phyloP scores from a whole-genome alignment of 30 jellyfish, hydroid and myxozoan species.

The Hydra vulgaris region DNA sequence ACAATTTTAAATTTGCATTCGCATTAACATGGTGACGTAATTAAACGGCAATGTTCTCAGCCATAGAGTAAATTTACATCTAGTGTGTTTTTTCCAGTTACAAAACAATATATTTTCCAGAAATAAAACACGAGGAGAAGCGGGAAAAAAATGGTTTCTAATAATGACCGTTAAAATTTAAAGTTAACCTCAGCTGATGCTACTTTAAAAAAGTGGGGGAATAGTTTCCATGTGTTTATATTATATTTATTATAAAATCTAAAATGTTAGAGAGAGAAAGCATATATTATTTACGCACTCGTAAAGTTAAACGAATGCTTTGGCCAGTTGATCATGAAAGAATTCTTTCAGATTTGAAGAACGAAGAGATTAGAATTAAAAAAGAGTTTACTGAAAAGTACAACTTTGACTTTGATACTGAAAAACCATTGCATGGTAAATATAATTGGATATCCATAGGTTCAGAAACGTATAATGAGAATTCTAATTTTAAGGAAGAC shows the following conservation, averaged over 20 bases:
- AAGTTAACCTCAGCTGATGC: neutral
- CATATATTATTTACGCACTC: conserved; percentile 16
- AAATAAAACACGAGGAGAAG: neutral
- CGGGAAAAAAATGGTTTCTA: neutral
- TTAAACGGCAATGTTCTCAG: too few relatives aligned
- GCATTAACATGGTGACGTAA: too few relatives aligned
- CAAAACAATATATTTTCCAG: too few relatives aligned
- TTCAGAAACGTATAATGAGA: conserved; percentile 6
- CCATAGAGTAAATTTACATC: too few relatives aligned
- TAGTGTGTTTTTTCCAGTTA: too few relatives aligned
- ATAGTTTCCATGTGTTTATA: neutral
- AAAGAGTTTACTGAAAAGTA: conserved; percentile 48
- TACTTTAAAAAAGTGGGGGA: neutral
- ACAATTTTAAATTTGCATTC: too few relatives aligned
- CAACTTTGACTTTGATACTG: conserved; percentile 61
- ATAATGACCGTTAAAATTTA: neutral
- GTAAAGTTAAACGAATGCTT: conserved; percentile 51
- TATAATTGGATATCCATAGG: conserved; percentile 40
- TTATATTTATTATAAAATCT: neutral
- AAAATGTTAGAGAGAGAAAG: conserved; percentile 17
- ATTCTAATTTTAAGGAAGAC: neutral
- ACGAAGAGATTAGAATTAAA: conserved; percentile 32
- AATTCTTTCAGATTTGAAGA: conserved; percentile 41
- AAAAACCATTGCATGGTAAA: conserved; percentile 50
- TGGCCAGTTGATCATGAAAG: conserved; percentile 66